phyloP scores from a whole-genome alignment of 2,113 vertebrate species.

The Hoplias malabaricus region DNA sequence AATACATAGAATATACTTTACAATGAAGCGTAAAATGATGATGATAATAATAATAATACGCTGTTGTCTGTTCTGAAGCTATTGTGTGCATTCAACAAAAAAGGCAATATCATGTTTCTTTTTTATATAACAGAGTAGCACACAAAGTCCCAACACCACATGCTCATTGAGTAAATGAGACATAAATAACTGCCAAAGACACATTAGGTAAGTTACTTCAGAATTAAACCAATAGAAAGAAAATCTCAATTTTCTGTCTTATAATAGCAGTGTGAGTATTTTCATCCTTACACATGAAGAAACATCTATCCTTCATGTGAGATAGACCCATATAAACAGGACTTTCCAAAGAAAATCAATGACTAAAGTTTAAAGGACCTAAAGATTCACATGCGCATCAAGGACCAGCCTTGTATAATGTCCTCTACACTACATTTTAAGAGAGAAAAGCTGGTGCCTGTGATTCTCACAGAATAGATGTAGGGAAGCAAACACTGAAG shows the following conservation, averaged over 20 bases:
- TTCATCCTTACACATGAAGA: not conserved
- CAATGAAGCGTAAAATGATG: too few relatives aligned
- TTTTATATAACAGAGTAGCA: too few relatives aligned
- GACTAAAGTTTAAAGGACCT: not conserved
- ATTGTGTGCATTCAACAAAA: too few relatives aligned
- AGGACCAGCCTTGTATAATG: not conserved
- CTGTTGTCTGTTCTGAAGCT: too few relatives aligned
- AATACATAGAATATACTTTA: too few relatives aligned
- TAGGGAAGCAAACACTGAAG: not conserved
- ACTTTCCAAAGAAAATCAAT: not conserved
- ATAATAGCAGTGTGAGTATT: too few relatives aligned
- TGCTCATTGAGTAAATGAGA: too few relatives aligned
- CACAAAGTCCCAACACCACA: too few relatives aligned
- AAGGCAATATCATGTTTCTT: too few relatives aligned
- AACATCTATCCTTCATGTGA: not conserved
- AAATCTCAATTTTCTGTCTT: too few relatives aligned
- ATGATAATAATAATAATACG: too few relatives aligned
- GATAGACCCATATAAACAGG: not conserved
- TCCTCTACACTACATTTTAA: not conserved
- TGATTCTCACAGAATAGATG: constrained; percentile 14
- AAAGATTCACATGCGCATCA: not conserved
- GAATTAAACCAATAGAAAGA: not conserved
- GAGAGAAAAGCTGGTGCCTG: not conserved
- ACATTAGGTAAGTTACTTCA: not conserved
- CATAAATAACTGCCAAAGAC: not conserved